Base-by-base conservation (phyloP, 2,888 invertebrate species). In the Ptychoptera albimana region DNA sequence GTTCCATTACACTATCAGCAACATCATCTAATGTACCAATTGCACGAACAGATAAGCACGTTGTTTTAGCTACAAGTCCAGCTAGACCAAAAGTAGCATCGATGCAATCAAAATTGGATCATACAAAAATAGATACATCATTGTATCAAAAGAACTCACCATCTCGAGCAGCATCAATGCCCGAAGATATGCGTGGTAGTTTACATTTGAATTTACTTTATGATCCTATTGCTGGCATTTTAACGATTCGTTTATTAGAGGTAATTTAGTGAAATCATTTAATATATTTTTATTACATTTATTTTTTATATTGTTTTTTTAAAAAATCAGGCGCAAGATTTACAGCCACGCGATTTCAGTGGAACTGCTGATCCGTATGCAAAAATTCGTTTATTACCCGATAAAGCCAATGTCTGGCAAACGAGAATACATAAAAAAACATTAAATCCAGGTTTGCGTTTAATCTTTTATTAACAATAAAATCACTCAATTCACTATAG, bases 281-380 rank as follows among this genome's bases (percentile, higher is more conserved):
- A 2, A 15, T 23, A 37, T 42, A n/a, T 8, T 13, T 11, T 35
- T 13, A 12, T 36, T 37, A 31, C 11, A 36, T 23, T 47, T 37
- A 9, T 36, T 34, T 32, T n/a, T 23, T 14, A 34, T 43, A 23
- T 42, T 3, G 35, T 36, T n/a, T 29, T 43, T 42, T 45, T 23
- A n/a, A n/a, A 47, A 45, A 50, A 48, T 15, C 51, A 71, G 71
- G 75, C 75, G 9, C 71, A 70, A 44, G 71, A 73, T 55, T 60
- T 75, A 42, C 71, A 71, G 50, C 70, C 74, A 0, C 57, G 72
- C 29, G 73, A 74, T 50, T 68, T 73, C 46, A 75, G 73, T 50
- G 74, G 74, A 36, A 73, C 72, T 0, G 74, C 74, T 11, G 75
- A 79, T 63, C 79, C 79, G 0, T 79, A 79, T 56, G 77, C 77